A percentile compares a stretch with the other conserved stretches of the same genome.
Evolutionary conservation across 2,888 invertebrate genomes (phyloP).

Genomic region (Apotomis capreana): DNA sequence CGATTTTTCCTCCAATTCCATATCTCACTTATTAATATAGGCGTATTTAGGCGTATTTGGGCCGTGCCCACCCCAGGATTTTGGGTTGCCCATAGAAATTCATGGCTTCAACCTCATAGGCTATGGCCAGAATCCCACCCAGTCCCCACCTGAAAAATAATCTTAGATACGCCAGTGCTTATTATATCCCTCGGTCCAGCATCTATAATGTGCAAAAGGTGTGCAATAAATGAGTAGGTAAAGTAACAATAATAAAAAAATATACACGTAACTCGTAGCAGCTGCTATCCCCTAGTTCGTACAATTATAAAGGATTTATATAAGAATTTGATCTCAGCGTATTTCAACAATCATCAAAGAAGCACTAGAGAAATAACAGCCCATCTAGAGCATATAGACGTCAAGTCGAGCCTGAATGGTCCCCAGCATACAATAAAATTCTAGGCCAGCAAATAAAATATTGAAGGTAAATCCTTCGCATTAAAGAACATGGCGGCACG

Average conservation of each 20-base stretch:
- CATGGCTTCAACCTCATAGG: no score
- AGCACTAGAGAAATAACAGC: background rate
- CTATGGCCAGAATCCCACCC: no score
- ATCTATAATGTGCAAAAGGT: no score
- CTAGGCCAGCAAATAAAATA: slow-evolving; percentile 1
- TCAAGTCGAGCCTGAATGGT: background rate
- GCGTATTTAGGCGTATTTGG: no score
- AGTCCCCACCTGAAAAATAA: no score
- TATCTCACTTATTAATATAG: no score
- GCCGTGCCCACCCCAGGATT: no score
- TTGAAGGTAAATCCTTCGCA: slow-evolving; percentile 11
- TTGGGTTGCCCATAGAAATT: no score
- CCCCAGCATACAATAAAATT: background rate
- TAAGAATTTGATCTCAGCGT: background rate
- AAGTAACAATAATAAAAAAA: background rate
- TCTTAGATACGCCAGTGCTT: no score
- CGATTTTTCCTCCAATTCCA: no score
- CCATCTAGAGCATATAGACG: background rate
- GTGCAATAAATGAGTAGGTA: background rate
- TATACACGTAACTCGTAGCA: background rate
- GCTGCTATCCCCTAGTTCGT: background rate
- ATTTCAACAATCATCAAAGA: background rate
- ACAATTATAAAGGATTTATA: background rate
- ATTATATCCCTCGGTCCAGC: no score
- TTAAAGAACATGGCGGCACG: background rate